Conservation (phyloP, 37 sponge, comb jelly and placozoan species). For the Dysidea cf. avara region DNA sequence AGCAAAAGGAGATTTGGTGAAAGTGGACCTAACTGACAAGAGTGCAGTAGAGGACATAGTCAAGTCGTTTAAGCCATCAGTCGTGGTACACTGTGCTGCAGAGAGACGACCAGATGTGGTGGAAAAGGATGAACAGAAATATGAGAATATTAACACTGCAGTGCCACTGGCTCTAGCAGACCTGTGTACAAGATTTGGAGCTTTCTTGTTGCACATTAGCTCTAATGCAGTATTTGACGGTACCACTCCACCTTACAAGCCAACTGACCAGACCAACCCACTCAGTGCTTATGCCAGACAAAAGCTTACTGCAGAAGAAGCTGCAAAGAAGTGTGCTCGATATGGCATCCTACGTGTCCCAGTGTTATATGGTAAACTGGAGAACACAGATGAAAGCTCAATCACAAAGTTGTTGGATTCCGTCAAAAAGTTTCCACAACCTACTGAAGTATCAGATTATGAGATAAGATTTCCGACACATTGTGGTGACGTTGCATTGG, state of each 20-base stretch:
- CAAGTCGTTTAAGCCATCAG: conserved; percentile 47
- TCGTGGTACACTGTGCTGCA: conserved; percentile 85
- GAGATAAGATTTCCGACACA: conserved; percentile 82
- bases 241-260: conserved; percentile 65
- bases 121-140: conserved; percentile 39
- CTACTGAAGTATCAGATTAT: conserved; percentile 65
- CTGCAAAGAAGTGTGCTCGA: conserved; percentile 14
- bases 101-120: conserved; percentile 90
- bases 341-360: conserved; percentile 72
- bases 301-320: conserved; percentile 69
- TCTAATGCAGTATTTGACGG: conserved; percentile 92
- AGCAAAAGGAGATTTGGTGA: conserved; percentile 33
- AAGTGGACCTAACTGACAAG: conserved; percentile 65
- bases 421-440: conserved; percentile 31
- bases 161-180: conserved; percentile 51
- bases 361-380: conserved; percentile 76
- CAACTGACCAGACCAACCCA: conserved; percentile 58
- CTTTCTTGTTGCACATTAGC: conserved; percentile 72
- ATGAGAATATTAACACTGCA: conserved; percentile 57
- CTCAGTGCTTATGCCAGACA: conserved; percentile 75
- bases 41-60: conserved; percentile 43
- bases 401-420: conserved; percentile 70
- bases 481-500: conserved; percentile 67
- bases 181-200: conserved; percentile 18
- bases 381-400: conserved; percentile 71